phyloP scores from a whole-genome alignment of 2,888 invertebrate genomes.

The Lycophotia porphyrea region DNA sequence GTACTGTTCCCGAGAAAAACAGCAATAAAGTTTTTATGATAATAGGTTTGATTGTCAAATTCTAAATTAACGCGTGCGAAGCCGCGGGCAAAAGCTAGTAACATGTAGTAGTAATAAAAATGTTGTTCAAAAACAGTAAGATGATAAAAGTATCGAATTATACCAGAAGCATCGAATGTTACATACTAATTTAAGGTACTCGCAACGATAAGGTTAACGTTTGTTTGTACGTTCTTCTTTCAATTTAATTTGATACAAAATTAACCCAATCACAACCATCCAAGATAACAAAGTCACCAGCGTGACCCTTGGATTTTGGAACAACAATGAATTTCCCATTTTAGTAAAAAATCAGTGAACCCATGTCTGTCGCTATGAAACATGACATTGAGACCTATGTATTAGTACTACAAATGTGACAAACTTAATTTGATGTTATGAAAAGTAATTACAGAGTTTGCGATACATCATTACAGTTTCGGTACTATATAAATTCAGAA shows the following conservation, averaged over 20 bases:
- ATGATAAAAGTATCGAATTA: neutral
- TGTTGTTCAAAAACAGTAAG: neutral
- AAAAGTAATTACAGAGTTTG: conserved; percentile 58
- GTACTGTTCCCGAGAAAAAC: too few species aligned
- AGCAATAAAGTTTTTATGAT: too few species aligned
- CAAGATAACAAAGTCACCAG: neutral
- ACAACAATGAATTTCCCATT: conserved; percentile 33
- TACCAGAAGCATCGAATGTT: neutral
- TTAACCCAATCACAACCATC: neutral
- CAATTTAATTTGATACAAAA: neutral
- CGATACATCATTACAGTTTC: conserved; percentile 54
- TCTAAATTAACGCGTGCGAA: too few species aligned
- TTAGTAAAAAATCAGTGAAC: conserved; percentile 15
- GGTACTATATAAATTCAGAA: conserved; percentile 68
- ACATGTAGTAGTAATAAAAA: too few species aligned
- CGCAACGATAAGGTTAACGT: neutral
- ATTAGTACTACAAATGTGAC: conserved; percentile 51
- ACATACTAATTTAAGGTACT: neutral
- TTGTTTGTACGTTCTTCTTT: too few species aligned
- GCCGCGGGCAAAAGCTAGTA: too few species aligned
- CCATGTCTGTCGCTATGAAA: conserved; percentile 16
- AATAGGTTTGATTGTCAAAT: too few species aligned
- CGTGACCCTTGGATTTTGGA: neutral
- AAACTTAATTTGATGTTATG: conserved; percentile 52
- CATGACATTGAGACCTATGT: conserved; percentile 44